Percentiles rank a stretch among this genome's conserved stretches.
Conservation (phyloP, 1,140 invertebrate species). For the Sminthurinus signatus region DNA sequence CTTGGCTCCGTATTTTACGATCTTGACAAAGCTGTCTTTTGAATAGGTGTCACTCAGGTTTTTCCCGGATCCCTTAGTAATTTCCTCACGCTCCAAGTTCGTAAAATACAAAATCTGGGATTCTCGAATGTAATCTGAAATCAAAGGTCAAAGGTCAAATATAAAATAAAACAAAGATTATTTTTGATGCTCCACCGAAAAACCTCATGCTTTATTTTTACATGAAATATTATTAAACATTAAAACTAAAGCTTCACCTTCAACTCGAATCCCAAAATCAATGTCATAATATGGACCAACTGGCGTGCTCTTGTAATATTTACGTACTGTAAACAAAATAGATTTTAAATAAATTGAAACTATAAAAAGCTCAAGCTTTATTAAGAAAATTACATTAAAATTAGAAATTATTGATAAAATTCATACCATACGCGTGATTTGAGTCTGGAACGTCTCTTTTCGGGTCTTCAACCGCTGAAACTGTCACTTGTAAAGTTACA, state of each 20-base stretch:
- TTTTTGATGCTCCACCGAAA: background rate
- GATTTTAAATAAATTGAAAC: too few species aligned
- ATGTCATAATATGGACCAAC: background rate
- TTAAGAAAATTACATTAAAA: too few species aligned
- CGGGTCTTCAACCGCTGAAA: too few species aligned
- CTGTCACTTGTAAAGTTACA: too few species aligned
- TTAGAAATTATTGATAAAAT: too few species aligned
- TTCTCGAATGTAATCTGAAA: background rate
- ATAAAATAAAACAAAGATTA: too few species aligned
- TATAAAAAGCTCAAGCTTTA: too few species aligned
- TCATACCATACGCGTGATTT: too few species aligned
- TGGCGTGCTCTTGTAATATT: background rate
- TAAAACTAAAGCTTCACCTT: background rate
- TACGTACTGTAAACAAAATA: background rate
- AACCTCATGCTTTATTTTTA: background rate
- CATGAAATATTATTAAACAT: background rate
- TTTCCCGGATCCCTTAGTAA: too few species aligned
- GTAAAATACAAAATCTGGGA: background rate
- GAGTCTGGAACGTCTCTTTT: too few species aligned
- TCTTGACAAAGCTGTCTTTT: background rate
- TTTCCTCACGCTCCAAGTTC: background rate
- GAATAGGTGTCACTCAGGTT: background rate
- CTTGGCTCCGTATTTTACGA: background rate
- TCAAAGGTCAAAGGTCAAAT: too few species aligned
- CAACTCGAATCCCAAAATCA: background rate